Base-by-base conservation (phyloP, 1,140 invertebrate species). In the Oreohelix idahoensis region DNA sequence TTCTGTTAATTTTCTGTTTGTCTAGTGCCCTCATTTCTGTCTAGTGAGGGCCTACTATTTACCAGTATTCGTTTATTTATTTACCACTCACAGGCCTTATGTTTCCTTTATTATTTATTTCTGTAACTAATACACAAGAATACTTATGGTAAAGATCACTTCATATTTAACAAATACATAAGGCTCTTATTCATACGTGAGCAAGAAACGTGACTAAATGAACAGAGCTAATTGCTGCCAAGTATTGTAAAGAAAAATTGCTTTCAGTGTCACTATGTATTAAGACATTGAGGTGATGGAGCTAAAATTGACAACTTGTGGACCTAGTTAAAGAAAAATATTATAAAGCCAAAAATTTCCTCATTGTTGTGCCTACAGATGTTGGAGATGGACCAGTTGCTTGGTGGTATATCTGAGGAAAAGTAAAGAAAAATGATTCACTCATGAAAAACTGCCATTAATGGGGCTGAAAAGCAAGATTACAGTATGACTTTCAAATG, bases 261-360 rank as follows among this genome's bases (percentile, higher is more conserved):
- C n/a, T 66, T 35, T 66, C 63, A 8, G 20, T 11, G 20, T 32
- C 23, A 32, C 63, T 66, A 58, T 58, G n/a, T n/a, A n/a, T n/a
- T n/a, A 58, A 66, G n/a, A 29, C 8, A 8, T 32, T 2, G 63
- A 32, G n/a, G 17, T 23, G 26, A 20, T 58, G 51, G n/a, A n/a
- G 63, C 29, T 66, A 29, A 66, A 17, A 66, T 29, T 11, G 5
- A 58, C 26, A 5, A 66, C n/a, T 66, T 29, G 29, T n/a, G 23
- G 10, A 1, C 29, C 63, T 66, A 66, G 29, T 23, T 32, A 5
- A 11, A 66, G 1, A 2, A 77, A 70, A 77, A 45, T 45, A 78
- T 88, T 83, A 89, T 79, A 92, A 95, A 58, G 95, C 94, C 38
- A 97, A 93, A n/a, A 98, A 94, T 92, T 97, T 97, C 89, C 96